Base-by-base conservation (phyloP, 2,113 vertebrate genomes). In the Saguinus midas region DNA sequence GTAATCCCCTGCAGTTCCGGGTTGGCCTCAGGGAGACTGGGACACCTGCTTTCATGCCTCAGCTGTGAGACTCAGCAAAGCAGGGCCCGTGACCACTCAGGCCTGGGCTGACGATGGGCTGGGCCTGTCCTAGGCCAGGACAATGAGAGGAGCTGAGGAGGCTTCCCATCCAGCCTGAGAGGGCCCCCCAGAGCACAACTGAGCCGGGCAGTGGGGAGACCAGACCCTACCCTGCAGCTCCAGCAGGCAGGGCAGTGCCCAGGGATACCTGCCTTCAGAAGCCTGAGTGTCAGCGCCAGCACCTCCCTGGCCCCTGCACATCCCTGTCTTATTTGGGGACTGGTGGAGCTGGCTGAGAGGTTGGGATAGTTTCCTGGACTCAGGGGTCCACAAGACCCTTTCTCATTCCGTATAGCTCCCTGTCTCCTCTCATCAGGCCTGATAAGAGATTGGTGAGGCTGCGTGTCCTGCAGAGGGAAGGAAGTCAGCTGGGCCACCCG, bases 241-340 rank as follows among this genome's bases (percentile, higher is more conserved):
- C 57, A 29, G 3, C 18, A 20, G 1, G 2, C 0, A 0, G 18
- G 17, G 23, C 6, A 4, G 58, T 20, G 1, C 5, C 3, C 17
- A 0, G 4, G 12, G 18, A 10, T 6, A 45, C 88, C 43, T 37
- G 29, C 58, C 50, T 58, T 68, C 25, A 1, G 55, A 25, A 68
- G 20, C 58, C 48, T 7, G 1, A 7, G n/a, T 14, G 1, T 29
- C 64, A 37, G 82, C 0, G 37, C 57, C 84, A 37, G 8, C 17
- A 13, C 43, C 35, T 16, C 8, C 5, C 9, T 14, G 52, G 52
- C 17, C 11, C 43, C 2, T 16, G 7, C 13, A 0, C 35, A 11
- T 8, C 17, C 55, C 76, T 21, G 16, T 84, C 48, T 57, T 79
- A 3, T 32, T 9, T 4, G 52, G 83, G 58, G 50, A 48, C 76